phyloP scores from a whole-genome alignment of 1,140 invertebrate genomes.

The Solen grandis region DNA sequence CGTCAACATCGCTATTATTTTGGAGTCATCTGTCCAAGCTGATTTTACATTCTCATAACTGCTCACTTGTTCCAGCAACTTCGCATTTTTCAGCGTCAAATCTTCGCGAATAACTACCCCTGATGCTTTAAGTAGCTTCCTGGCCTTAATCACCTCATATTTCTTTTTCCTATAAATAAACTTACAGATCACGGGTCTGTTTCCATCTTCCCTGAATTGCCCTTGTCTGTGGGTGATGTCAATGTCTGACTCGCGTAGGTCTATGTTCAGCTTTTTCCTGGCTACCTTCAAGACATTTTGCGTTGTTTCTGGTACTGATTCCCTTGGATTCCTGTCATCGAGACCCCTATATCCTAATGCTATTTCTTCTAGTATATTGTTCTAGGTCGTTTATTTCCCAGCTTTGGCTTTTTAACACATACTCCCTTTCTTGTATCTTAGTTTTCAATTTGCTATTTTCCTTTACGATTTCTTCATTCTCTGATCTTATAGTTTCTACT shows the following conservation, averaged over 20 bases:
- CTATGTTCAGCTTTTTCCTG: slow-evolving; percentile 11
- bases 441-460: background rate
- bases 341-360: slow-evolving; percentile 7
- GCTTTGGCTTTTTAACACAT: background rate
- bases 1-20: slow-evolving; percentile 4
- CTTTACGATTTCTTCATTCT: background rate
- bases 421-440: background rate
- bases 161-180: background rate
- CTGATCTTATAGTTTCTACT: background rate
- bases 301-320: background rate
- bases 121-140: background rate
- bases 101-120: background rate
- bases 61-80: background rate
- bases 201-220: background rate
- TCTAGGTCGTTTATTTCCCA: slow-evolving; percentile 4
- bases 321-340: background rate
- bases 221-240: too few relatives aligned
- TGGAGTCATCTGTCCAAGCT: slow-evolving; percentile 7
- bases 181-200: slow-evolving; percentile 14
- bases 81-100: slow-evolving; percentile 3
- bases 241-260: background rate
- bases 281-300: background rate
- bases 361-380: slow-evolving; percentile 23
- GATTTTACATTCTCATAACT: background rate
- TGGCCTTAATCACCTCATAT: background rate